Base-by-base conservation (phyloP, 2,888 invertebrate species). In the Acleris sparsana region DNA sequence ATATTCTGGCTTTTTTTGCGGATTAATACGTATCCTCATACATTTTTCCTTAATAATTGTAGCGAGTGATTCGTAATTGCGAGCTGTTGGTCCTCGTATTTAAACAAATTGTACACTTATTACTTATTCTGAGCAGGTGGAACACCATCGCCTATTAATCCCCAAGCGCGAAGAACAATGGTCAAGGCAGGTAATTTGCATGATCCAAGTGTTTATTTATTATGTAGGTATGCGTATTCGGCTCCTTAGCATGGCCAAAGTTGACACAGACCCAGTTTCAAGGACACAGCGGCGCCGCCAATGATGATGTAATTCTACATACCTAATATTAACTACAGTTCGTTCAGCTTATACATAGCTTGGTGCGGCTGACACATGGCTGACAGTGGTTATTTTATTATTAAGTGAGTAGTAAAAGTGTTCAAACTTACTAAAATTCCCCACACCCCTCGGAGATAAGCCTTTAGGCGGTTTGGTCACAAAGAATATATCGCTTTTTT, bases 151-250 rank as follows among this genome's bases (percentile, higher is more conserved):
- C 82, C 83, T 85, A 85, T 82, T 85, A 85, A 89, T 85, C 85
- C 82, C 80, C 87, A 89, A 89, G 87, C 89, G 86, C 88, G 82
- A 76, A 74, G 80, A 84, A 91, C 90, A 92, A 91, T 91, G 83
- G 88, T 82, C 81, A 77, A 79, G 85, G 86, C 88, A 88, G 79
- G 82, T 80, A 80, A 88, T 90, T 89, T 86, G 89, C 85, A 90
- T 89, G 78, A 80, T 75, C 74, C 74, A 76, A 77, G 76, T 77
- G 78, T 61, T 57, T 77, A 78, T 81, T 80, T 80, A 80, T 75
- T 75, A 79, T 74, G 83, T 75, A 79, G 74, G 83, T 79, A 77
- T 75, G 79, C 75, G 83, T 79, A 85, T 85, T 87, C 84, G 83
- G 83, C 78, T 83, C 88, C 89, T 91, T 89, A 87, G 83, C 89